phyloP scores from a whole-genome alignment of 2,888 invertebrate genomes.

The Drosophila affinis region DNA sequence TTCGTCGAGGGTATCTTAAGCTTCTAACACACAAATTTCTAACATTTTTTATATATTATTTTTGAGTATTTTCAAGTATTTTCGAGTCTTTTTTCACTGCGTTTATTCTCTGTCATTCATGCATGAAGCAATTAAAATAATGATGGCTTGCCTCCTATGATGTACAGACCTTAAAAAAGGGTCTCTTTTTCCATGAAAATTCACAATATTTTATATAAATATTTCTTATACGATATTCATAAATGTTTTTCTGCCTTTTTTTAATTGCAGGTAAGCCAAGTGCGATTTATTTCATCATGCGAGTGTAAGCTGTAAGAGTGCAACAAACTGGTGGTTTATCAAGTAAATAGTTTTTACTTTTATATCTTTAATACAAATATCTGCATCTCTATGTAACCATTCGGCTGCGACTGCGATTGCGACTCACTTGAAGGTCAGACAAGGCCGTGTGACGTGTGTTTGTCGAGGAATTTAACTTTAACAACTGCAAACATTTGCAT shows the following conservation, averaged over 20 bases:
- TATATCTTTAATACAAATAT: neutral
- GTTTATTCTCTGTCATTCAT: neutral
- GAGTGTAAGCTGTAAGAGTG: neutral
- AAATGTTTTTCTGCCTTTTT: slow-evolving; percentile 5
- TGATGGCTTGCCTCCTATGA: too few species aligned
- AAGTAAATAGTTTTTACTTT: neutral
- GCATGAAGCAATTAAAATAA: neutral
- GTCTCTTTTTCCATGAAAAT: neutral
- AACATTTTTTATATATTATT: neutral
- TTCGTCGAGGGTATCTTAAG: neutral
- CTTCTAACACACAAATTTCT: neutral
- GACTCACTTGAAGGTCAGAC: slow-evolving; percentile 55
- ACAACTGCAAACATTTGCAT: neutral
- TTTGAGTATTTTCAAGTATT: too few species aligned
- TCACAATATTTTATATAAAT: neutral
- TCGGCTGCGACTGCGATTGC: neutral
- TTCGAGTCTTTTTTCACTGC: neutral
- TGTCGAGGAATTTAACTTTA: neutral
- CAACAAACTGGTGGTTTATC: neutral
- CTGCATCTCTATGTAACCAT: neutral
- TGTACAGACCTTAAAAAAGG: too few species aligned
- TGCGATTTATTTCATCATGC: slow-evolving; percentile 1
- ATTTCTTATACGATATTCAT: neutral
- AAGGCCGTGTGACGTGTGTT: slow-evolving; percentile 40
- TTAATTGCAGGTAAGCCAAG: slow-evolving; percentile 53